A percentile compares a stretch with the other conserved stretches of the same genome.
Conservation (phyloP, 2,113 vertebrate species). For the Trogon surrucura region DNA sequence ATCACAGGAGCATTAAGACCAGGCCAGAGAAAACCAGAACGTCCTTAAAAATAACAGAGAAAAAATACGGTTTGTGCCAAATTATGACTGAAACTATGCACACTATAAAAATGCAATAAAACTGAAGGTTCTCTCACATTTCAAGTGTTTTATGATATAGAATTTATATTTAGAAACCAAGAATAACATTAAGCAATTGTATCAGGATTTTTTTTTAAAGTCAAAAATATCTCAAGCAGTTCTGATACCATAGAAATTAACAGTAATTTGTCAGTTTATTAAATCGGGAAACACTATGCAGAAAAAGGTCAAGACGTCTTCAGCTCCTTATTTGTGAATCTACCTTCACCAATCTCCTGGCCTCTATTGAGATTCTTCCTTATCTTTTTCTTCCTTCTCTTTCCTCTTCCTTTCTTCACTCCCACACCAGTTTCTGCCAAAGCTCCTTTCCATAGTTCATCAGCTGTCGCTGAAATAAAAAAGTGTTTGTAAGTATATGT, state of each 20-base stretch:
- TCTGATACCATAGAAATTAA: background rate
- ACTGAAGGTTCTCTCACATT: background rate
- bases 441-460: conserved; percentile 91
- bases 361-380: conserved; percentile 89
- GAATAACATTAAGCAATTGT: background rate
- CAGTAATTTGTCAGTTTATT: background rate
- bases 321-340: background rate
- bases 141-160: background rate
- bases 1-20: conserved; percentile 87
- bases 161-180: background rate
- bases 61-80: background rate
- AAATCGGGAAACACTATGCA: background rate
- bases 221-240: background rate
- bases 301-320: background rate
- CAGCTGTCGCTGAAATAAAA: conserved; percentile 87
- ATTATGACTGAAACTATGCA: background rate
- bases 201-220: background rate
- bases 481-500: background rate
- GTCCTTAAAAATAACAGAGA: conserved; percentile 75
- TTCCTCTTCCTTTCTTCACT: conserved; percentile 88
- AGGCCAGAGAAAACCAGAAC: conserved; percentile 91
- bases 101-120: background rate
- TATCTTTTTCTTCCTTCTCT: conserved; percentile 87
- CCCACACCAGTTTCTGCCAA: conserved; percentile 87
- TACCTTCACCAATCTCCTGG: conserved; percentile 92